These are phyloP conservation scores for Eupithecia centaureata DNA, from an alignment of 2,888 invertebrate species.

Conservation along the genomic window DNA sequence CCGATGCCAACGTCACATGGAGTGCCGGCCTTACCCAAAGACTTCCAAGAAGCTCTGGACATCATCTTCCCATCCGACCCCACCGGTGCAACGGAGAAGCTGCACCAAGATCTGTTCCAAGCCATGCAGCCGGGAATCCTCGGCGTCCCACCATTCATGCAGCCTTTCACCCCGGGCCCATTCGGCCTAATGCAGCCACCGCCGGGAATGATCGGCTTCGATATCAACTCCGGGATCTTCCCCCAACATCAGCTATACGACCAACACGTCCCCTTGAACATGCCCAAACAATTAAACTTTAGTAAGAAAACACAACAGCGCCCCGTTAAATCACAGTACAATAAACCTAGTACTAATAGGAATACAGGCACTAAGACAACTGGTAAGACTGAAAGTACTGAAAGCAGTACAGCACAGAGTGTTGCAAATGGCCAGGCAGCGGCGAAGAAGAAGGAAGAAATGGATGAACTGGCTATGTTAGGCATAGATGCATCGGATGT, in stretches of 20 bases:
- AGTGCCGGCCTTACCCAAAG: constrained; percentile 81
- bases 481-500: constrained; percentile 93
- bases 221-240: constrained; percentile 64
- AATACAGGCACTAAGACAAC: constrained; percentile 16
- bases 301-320: constrained; percentile 37
- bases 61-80: constrained; percentile 84
- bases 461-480: constrained; percentile 91
- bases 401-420: constrained; percentile 11
- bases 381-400: neutral
- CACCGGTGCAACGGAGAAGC: constrained; percentile 49
- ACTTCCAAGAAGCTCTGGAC: constrained; percentile 87
- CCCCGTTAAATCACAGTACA: constrained; percentile 35
- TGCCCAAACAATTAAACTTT: constrained; percentile 40
- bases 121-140: constrained; percentile 51
- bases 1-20: constrained; percentile 43
- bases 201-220: constrained; percentile 70
- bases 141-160: constrained; percentile 42
- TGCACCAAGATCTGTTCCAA: constrained; percentile 46
- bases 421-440: constrained; percentile 41
- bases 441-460: constrained; percentile 77
- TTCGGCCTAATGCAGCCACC: constrained; percentile 47
- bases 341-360: constrained; percentile 43
- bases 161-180: constrained; percentile 47
- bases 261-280: constrained; percentile 66
- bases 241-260: constrained; percentile 70